Percentiles rank a stretch among this genome's conserved stretches.
These are phyloP conservation scores for Standfussiana lucernea DNA, from an alignment of 2,888 invertebrate species.

Conservation along the genomic window DNA sequence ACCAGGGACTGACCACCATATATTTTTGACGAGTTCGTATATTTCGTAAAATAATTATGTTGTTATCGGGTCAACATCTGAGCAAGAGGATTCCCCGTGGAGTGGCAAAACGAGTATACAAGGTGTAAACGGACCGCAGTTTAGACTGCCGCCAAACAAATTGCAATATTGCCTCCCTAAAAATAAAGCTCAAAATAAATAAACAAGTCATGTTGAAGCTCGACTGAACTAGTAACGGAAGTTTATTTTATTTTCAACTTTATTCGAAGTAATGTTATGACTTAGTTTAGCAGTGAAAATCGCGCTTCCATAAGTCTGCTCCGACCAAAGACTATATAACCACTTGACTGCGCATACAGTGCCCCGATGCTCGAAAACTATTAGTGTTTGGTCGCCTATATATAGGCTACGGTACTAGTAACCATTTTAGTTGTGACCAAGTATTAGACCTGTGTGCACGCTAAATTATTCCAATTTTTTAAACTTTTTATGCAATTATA, in stretches of 20 bases:
- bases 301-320: neutral
- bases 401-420: too few species aligned
- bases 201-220: neutral
- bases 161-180: neutral
- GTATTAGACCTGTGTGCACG: too few species aligned
- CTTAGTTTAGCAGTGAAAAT: neutral
- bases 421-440: too few species aligned
- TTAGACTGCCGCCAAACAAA: neutral
- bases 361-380: too few species aligned
- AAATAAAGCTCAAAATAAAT: neutral
- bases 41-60: neutral
- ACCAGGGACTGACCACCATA: too few species aligned
- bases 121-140: too few species aligned
- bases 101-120: neutral
- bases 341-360: too few species aligned
- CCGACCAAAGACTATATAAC: too few species aligned
- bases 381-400: too few species aligned
- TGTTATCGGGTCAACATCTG: neutral
- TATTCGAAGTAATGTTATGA: neutral
- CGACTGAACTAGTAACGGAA: neutral
- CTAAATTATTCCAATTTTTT: too few species aligned
- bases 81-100: neutral
- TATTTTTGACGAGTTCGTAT: too few species aligned
- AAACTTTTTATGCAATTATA: too few species aligned
- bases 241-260: constrained; percentile 1